phyloP scores from a whole-genome alignment of 2,113 vertebrate genomes.

The Hiodon alosoides region DNA sequence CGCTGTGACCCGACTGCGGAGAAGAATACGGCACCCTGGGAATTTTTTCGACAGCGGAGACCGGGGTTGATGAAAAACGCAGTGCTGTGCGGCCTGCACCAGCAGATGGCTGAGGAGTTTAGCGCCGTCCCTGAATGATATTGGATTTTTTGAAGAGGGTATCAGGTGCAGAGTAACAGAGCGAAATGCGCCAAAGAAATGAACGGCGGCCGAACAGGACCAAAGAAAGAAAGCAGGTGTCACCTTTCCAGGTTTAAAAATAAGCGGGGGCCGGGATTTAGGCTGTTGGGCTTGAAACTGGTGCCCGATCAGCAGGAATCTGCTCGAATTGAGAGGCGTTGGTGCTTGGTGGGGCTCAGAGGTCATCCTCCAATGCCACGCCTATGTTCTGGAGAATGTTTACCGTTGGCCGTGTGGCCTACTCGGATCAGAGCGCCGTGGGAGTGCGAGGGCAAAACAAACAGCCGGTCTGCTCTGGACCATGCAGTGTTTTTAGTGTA shows the following conservation, averaged over 20 bases:
- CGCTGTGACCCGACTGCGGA: slow-evolving; percentile 63
- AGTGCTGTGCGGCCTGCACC: slow-evolving; percentile 51
- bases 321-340: no score
- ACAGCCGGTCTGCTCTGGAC: slow-evolving; percentile 4
- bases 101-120: slow-evolving; percentile 27
- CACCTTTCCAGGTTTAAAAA: no score
- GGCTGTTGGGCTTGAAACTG: no score
- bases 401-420: background rate
- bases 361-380: background rate
- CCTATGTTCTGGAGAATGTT: background rate
- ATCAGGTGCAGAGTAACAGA: background rate
- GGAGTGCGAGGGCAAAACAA: slow-evolving; percentile 11
- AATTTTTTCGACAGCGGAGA: slow-evolving; percentile 61
- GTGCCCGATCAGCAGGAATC: no score
- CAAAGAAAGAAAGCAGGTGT: no score
- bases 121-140: background rate
- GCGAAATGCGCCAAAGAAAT: background rate
- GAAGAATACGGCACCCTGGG: slow-evolving; percentile 52
- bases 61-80: slow-evolving; percentile 38
- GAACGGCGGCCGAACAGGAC: no score
- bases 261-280: no score
- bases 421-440: slow-evolving; percentile 3
- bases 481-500: background rate
- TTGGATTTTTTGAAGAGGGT: slow-evolving; percentile 1
- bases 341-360: no score